Evolutionary conservation across 30 jellyfish, hydroid and myxozoan genomes (phyloP), one percentile per base, ranked within the genome.

Genomic region (Pseudorhiza aurosa): DNA sequence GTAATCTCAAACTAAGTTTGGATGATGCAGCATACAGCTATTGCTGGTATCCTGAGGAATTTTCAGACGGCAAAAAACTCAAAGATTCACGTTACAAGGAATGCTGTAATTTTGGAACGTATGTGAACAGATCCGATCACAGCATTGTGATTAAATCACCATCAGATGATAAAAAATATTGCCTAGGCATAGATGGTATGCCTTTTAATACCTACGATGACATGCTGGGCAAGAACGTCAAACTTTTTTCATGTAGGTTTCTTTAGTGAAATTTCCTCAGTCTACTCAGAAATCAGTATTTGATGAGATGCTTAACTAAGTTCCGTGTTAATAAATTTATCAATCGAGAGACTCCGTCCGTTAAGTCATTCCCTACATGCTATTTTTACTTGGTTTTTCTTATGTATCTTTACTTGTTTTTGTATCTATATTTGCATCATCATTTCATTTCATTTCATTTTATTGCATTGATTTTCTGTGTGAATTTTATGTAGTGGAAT

Each of bases 161-260:
- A 26, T 2, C 5, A 26, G 33, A 15, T 14, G 51, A 12, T 0
- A 18, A 37, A 26, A 53, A 60, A 29, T 60, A 25, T 28, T 60
- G 75, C 24, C 22, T 60, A 53, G 24, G 10, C 4, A 28, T 60
- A 2, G 75, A 60, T 26, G 75, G 75, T 21, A 60, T 60, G 75
- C 75, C 75, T 1, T 15, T 6, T 37, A 60, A 25, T 1, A 2
- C 28, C 2, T 7, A 60, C 2, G 46, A 29, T 15, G 50, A 25
- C 9, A 14, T 60, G 75, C 27, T 25, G 4, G 51, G 51, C 5
- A 26, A 29, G 53, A 25, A 25, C 2, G 9, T 29, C 49, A 60
- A 60, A 60, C 75, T 60, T 2, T 8, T 50, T 4, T 9, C 5
- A 7, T n/a, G 70, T 56, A 56, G 4, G 65, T n/a, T n/a, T n/a